A percentile compares a stretch with the other conserved stretches of the same genome.
Conservation (phyloP, 2,888 invertebrate genomes). For the Eugnorisma glareosa region DNA sequence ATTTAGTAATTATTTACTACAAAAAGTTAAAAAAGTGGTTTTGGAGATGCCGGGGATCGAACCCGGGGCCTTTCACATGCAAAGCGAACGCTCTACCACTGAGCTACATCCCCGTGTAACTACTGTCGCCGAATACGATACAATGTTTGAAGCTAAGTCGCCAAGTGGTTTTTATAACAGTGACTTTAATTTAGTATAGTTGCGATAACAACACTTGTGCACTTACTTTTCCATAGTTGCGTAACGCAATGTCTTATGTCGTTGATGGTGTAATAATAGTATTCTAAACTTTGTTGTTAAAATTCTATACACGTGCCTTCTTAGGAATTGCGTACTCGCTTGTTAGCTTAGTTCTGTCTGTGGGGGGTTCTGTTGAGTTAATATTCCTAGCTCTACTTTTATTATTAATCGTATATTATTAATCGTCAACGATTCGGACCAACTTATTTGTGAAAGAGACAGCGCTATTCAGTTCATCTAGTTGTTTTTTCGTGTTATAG, state of each 20-base stretch:
- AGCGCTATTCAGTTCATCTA: not conserved
- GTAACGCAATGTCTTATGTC: not conserved
- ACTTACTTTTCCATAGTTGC: not conserved
- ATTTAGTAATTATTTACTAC: too few relatives aligned
- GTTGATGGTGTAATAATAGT: not conserved
- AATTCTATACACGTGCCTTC: not conserved
- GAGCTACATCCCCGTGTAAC: constrained; percentile 96
- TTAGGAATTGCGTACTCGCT: too few relatives aligned
- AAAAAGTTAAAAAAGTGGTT: constrained; percentile 27
- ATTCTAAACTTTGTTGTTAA: not conserved
- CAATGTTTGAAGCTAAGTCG: constrained; percentile 1
- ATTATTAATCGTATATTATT: too few relatives aligned
- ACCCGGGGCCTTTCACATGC: constrained; percentile 99
- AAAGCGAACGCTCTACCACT: constrained; percentile 99
- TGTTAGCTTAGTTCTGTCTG: not conserved
- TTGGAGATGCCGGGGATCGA: constrained; percentile 98
- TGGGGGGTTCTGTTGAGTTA: not conserved
- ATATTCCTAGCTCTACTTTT: not conserved
- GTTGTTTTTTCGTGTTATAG: not conserved
- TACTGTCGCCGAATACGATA: not conserved
- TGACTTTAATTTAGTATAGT: not conserved
- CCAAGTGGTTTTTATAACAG: not conserved
- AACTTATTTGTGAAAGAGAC: not conserved
- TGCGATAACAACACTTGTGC: constrained; percentile 8
- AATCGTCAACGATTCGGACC: not conserved